Base-by-base conservation (phyloP, 2,113 vertebrate species). In the human (Homo sapiens) region DNA sequence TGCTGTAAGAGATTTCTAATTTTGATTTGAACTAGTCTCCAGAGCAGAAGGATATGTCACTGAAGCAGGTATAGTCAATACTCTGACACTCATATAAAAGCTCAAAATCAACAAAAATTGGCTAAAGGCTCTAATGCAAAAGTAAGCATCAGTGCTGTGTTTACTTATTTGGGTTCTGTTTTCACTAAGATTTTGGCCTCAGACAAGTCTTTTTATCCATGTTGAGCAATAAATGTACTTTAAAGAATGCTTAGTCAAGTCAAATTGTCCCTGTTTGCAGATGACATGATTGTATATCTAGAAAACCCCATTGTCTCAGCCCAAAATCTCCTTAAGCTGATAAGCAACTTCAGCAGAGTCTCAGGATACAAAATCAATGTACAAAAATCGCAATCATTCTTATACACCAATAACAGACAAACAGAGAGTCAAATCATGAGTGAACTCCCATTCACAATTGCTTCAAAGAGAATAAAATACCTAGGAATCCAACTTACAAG, bases 41-140 rank as follows among this genome's bases (percentile, higher is more conserved):
- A 32, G 1, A 22, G 35, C 61, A 79, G 50, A 82, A 82, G 25
- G 45, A 57, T 40, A 35, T n/a, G 13, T 3, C 2, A 52, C 17
- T 17, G 25, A 59, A 52, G 70, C 35, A 78, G 61, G 12, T 2
- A 0, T 6, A 9, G 4, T 6, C 1, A 0, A 25, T 17, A 8
- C 43, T 50, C 27, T 20, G 6, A 9, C 2, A 14, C 13, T n/a
- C 78, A 68, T 40, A 45, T 16, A n/a, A 40, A 94, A 90, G 23
- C 7, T 90, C 25, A 84, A 50, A 84, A 35, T 40, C 22, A 83
- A 1, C 38, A 43, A 25, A 59, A 75, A 13, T 10, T 84, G 22
- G 50, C 14, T 7, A 35, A 90, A 66, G 14, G 43, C 9, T 45
- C 40, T 70, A 45, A 88, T 55, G 48, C 8, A 61, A 94, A 90